Evolutionary conservation across 2,797 vertebrate species (phyloP), one percentile per base, ranked within the genome.

Genomic region (Pempheris klunzingeri): DNA sequence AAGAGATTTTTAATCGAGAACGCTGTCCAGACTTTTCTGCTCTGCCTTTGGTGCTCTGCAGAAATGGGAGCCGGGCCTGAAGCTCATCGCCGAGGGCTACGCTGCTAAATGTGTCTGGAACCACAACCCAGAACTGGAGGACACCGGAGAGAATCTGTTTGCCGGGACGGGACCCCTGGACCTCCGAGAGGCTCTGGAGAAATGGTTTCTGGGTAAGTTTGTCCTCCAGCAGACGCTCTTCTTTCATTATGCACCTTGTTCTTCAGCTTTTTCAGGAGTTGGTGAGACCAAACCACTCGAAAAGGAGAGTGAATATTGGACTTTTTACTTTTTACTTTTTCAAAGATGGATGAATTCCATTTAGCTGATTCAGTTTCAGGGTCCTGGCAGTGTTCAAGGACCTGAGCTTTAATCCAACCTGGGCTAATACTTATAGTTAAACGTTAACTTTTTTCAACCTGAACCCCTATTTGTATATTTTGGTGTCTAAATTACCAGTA

Each of bases 131-230:
- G 69, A 88, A 0, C 71, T 92, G 66, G 54, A 73, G 20, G 84
- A 92, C 1, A 81, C 86, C 0, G 95, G 95, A 0, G 94, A 96
- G 84, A 96, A 94, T 22, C 85, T 95, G 82, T 95, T 58, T 0
- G 84, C 54, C 0, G 50, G 73, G 5, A 92, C 60, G 0, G 90
- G 86, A 0, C 0, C 18, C 0, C 67, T 94, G 54, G 85, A 92
- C 67, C 71, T 91, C 5, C n/a, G 32, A 1, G 36, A 10, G 28
- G 90, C 90, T 7, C 7, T 93, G 68, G 63, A 88, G 53, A 79
- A 88, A 30, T 95, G 95, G 95, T 95, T 94, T 13, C 44, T 88
- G 74, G 89, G 92, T 93, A 47, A 85, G 87, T 83, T 1, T n/a
- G n/a, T n/a, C n/a, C n/a, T n/a, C n/a, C n/a, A n/a, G n/a, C n/a